phyloP scores from a whole-genome alignment of 2,888 invertebrate genomes.

The Thyatira batis region DNA sequence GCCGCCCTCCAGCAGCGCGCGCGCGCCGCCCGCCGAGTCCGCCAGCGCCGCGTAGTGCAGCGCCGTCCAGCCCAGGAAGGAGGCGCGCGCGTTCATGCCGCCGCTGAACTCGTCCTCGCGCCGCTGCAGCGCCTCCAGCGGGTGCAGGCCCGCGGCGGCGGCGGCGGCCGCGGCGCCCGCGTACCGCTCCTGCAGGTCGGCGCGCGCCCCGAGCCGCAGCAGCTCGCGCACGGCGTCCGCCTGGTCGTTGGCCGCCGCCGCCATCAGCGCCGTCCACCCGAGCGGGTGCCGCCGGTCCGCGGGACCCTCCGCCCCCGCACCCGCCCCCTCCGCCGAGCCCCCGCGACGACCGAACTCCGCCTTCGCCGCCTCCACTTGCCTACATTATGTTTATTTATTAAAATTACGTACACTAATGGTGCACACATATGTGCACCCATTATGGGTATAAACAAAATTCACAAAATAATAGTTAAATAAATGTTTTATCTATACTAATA shows the following conservation, averaged over 20 bases:
- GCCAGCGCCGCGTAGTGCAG: slow-evolving; percentile 93
- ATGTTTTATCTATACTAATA: no score
- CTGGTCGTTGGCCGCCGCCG: slow-evolving; percentile 91
- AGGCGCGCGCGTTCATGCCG: slow-evolving; percentile 86
- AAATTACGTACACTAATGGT: no score
- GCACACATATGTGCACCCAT: no score
- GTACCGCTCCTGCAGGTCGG: slow-evolving; percentile 84
- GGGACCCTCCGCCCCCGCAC: slow-evolving; percentile 64
- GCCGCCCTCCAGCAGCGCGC: slow-evolving; percentile 86
- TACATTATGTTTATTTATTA: slow-evolving; percentile 15
- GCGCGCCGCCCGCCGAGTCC: slow-evolving; percentile 85
- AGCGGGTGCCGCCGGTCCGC: slow-evolving; percentile 88
- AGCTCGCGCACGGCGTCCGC: slow-evolving; percentile 40
- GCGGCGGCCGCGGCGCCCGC: slow-evolving; percentile 86
- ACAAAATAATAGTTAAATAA: no score
- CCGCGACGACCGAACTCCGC: slow-evolving; percentile 18
- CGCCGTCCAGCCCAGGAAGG: slow-evolving; percentile 92
- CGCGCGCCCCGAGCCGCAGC: slow-evolving; percentile 58
- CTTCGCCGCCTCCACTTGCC: slow-evolving; percentile 55
- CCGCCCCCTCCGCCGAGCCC: slow-evolving; percentile 64
- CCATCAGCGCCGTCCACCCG: slow-evolving; percentile 94
- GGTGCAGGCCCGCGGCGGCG: slow-evolving; percentile 85
- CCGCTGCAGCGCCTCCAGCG: slow-evolving; percentile 86
- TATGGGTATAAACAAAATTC: no score
- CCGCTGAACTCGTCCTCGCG: slow-evolving; percentile 93